Percentiles rank a stretch among this genome's conserved stretches.
phyloP scores from a whole-genome alignment of 2,113 vertebrate genomes.

The Ariopsis seemanni region DNA sequence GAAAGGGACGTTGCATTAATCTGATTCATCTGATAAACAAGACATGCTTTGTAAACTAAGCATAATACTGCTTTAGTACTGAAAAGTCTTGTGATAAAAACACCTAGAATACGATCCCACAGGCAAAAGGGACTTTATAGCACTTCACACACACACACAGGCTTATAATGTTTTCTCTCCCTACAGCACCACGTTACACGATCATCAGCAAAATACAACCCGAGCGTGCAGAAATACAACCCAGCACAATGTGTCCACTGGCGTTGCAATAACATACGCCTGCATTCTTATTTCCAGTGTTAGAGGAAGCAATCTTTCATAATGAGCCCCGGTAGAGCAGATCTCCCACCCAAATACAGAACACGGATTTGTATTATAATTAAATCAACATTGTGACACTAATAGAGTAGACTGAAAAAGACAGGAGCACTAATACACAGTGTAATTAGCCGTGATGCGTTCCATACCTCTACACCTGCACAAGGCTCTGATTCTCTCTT shows the following conservation, averaged over 20 bases:
- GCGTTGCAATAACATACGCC: neutral
- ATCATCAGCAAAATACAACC: constrained; percentile 16
- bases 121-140: neutral
- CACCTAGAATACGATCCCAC: constrained; percentile 1
- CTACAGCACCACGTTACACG: neutral
- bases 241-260: neutral
- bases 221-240: neutral
- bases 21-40: neutral
- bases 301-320: neutral
- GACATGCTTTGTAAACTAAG: neutral
- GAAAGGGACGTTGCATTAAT: neutral
- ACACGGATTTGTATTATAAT: neutral
- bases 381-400: neutral
- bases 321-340: neutral
- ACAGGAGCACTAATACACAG: constrained; percentile 13
- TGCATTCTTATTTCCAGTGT: neutral
- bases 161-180: neutral
- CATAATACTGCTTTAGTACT: constrained; percentile 19
- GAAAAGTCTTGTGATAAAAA: constrained; percentile 22
- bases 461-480: constrained; percentile 54
- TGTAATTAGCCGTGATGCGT: constrained; percentile 20
- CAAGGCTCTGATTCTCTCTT: constrained; percentile 53
- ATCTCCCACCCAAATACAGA: neutral
- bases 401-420: neutral
- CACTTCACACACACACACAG: constrained; percentile 23